Evolutionary conservation across 53 echinoderm and acorn worm genomes (phyloP).

Genomic region (Paracentrotus lividus): DNA sequence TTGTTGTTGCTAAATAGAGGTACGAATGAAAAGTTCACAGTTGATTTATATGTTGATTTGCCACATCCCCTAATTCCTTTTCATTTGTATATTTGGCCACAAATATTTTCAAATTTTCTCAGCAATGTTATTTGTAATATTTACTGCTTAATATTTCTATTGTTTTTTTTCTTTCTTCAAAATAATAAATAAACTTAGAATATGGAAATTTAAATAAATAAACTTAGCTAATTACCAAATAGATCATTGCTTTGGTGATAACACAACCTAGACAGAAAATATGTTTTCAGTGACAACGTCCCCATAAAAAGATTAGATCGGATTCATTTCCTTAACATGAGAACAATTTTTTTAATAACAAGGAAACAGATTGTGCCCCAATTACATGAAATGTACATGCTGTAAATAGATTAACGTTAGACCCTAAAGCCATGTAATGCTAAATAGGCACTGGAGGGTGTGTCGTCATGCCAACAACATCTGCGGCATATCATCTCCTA

Average conservation of each 20-base stretch:
- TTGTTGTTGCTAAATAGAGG: not conserved
- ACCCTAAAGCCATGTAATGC: not conserved
- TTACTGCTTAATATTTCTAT: not conserved
- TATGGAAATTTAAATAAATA: not conserved
- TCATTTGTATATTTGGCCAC: not conserved
- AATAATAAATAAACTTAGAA: not conserved
- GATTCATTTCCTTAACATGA: not conserved
- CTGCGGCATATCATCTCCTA: constrained; percentile 6
- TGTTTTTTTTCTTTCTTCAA: not conserved
- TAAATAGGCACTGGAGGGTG: constrained; percentile 24
- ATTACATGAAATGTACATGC: constrained; percentile 12
- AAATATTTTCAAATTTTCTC: not conserved
- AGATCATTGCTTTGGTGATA: not conserved
- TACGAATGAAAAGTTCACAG: too few species aligned
- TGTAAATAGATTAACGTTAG: not conserved
- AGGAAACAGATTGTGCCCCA: constrained; percentile 31
- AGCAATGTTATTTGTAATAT: not conserved
- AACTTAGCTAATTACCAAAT: not conserved
- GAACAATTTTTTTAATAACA: not conserved
- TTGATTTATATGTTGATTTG: too few species aligned
- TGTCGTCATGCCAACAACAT: constrained; percentile 43
- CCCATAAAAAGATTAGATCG: not conserved
- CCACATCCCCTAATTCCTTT: too few species aligned
- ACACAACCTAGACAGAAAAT: not conserved
- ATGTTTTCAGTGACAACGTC: not conserved